A percentile compares a stretch with the other conserved stretches of the same genome.
Conservation (phyloP, 2,113 vertebrate genomes). For the Amphiprion ocellaris region DNA sequence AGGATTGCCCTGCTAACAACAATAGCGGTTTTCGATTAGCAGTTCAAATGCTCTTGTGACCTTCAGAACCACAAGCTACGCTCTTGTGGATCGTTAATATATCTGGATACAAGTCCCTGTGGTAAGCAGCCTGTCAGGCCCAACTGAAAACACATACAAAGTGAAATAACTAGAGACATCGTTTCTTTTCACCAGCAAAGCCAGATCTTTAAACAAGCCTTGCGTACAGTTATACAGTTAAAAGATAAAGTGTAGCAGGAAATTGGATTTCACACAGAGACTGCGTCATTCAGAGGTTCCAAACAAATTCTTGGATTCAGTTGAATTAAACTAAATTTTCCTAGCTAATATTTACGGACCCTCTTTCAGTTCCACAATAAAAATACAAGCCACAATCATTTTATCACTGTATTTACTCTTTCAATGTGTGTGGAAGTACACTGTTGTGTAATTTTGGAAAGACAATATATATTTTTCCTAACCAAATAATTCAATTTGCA, state of each 20-base stretch:
- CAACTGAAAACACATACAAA: slow-evolving; percentile 14
- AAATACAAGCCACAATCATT: background rate
- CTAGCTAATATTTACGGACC: slow-evolving; percentile 5
- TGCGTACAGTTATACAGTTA: background rate
- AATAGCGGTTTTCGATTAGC: slow-evolving; percentile 4
- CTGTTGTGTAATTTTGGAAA: background rate
- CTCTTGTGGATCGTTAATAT: slow-evolving; percentile 14
- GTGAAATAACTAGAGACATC: slow-evolving; percentile 30
- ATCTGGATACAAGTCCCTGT: slow-evolving; percentile 16
- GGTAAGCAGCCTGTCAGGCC: slow-evolving; percentile 39
- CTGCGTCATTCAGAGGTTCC: background rate
- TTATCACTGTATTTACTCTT: no score
- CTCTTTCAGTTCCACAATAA: background rate
- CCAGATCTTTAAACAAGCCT: slow-evolving; percentile 26
- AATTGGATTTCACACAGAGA: slow-evolving; percentile 30
- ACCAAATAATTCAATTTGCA: background rate
- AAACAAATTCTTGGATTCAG: background rate
- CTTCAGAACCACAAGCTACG: slow-evolving; percentile 3
- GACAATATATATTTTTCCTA: background rate
- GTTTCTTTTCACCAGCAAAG: slow-evolving; percentile 18
- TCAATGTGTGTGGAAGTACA: no score
- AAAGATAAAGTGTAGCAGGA: slow-evolving; percentile 22
- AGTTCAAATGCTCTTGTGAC: slow-evolving; percentile 13
- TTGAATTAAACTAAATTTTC: background rate
- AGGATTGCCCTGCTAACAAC: background rate